Conservation (phyloP, 2,797 vertebrate genomes). For the Halcyon chelicuti region DNA sequence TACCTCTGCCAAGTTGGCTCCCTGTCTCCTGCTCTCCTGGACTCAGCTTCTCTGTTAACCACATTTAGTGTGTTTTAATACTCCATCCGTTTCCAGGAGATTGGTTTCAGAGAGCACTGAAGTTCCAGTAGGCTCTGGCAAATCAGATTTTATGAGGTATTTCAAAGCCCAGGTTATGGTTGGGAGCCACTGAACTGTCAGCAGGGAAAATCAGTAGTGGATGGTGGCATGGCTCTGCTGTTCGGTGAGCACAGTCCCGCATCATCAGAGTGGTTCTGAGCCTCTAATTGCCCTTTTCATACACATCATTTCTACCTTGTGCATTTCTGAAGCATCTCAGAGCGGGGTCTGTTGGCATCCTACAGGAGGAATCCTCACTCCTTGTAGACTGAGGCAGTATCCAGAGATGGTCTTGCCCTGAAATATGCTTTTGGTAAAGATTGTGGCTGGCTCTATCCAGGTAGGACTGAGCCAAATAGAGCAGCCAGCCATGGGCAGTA, state of each 20-base stretch:
- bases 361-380: neutral
- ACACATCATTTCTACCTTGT: neutral
- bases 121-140: neutral
- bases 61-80: neutral
- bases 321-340: neutral
- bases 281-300: neutral
- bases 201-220: neutral
- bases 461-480: neutral
- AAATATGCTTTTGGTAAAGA: neutral
- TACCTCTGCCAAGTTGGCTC: conserved; percentile 30
- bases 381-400: fast-evolving
- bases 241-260: neutral
- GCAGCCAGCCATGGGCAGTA: neutral
- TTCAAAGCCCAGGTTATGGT: neutral
- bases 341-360: neutral
- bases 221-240: neutral
- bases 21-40: neutral
- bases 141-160: neutral
- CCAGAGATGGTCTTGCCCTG: neutral
- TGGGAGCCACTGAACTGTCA: neutral
- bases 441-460: neutral
- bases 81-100: neutral
- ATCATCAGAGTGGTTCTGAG: neutral
- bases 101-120: neutral
- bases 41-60: neutral